Evolutionary conservation across 2,888 invertebrate genomes (phyloP).

Genomic region (Dolomedes plantarius): DNA sequence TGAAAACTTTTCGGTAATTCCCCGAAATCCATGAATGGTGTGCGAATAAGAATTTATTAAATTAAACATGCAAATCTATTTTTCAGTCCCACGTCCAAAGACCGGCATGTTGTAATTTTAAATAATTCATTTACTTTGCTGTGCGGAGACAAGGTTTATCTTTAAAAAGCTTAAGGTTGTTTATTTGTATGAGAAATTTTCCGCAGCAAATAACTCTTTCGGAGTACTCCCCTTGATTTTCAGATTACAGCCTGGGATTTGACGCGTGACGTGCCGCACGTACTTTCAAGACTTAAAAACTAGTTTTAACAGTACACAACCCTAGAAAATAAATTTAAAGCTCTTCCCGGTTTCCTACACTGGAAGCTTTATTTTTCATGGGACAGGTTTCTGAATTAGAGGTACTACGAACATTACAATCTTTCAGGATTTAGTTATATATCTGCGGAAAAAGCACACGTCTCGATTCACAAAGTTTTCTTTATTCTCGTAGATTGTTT

Average conservation of each 20-base stretch:
- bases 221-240: background rate
- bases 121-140: too few species aligned
- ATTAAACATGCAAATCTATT: too few species aligned
- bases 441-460: slow-evolving; percentile 10
- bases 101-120: too few species aligned
- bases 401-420: slow-evolving; percentile 36
- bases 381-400: slow-evolving; percentile 21
- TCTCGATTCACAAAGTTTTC: slow-evolving; percentile 9
- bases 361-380: background rate
- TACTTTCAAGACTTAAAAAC: background rate
- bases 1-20: too few species aligned
- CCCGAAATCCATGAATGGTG: too few species aligned
- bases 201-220: too few species aligned
- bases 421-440: background rate
- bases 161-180: too few species aligned
- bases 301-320: background rate
- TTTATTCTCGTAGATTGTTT: slow-evolving; percentile 42
- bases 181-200: too few species aligned
- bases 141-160: too few species aligned
- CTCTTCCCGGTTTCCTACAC: background rate
- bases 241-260: background rate
- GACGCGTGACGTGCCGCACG: background rate
- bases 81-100: too few species aligned
- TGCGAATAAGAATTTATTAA: too few species aligned
- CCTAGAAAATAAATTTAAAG: background rate